Evolutionary conservation across 2,113 vertebrate species (phyloP), one percentile per base, ranked within the genome.

Genomic region (Oryzias melastigma): DNA sequence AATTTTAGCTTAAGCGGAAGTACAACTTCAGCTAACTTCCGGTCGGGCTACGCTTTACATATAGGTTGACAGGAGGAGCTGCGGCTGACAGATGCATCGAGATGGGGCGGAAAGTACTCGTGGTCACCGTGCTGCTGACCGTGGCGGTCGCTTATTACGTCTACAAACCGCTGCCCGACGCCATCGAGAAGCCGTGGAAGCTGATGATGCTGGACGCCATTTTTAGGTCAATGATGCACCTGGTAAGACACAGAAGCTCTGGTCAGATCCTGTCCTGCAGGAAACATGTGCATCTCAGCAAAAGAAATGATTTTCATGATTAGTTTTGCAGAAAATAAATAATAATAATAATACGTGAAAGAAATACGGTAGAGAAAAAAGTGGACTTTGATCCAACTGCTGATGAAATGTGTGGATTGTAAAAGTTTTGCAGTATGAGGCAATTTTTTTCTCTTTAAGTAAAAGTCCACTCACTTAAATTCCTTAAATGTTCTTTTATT

Each of bases 81-180:
- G 27, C 10, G 5, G 22, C 27, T 20, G 46, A 5, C 45, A 44
- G 55, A 60, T 15, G 15, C 15, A 0, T 0, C 52, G 61, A 48
- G 45, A 89, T 91, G 89, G 81, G 79, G 73, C 24, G 72, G 67
- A 27, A 78, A 10, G 65, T 68, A 1, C 51, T 67, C 1, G 17
- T 73, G 1, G 24, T 84, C 1, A 66, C 76, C 0, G 46, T 86
- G 54, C 48, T 74, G 17, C 44, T 87, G 13, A 52, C 91, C 16
- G 85, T 86, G 16, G 65, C 88, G 19, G 2, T 85, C 24, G 93
- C 93, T 22, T 96, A 95, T 62, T 89, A 82, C 51, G 20, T 90
- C 5, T 89, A 86, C 79, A 53, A n/a, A 4, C 88, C 90, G n/a
- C 49, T 91, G 56, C 88, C 90, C 3, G 81, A 75, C 6, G 46